Conservation (phyloP, 1,140 invertebrate species). For the Dolichoris vasculosae region DNA sequence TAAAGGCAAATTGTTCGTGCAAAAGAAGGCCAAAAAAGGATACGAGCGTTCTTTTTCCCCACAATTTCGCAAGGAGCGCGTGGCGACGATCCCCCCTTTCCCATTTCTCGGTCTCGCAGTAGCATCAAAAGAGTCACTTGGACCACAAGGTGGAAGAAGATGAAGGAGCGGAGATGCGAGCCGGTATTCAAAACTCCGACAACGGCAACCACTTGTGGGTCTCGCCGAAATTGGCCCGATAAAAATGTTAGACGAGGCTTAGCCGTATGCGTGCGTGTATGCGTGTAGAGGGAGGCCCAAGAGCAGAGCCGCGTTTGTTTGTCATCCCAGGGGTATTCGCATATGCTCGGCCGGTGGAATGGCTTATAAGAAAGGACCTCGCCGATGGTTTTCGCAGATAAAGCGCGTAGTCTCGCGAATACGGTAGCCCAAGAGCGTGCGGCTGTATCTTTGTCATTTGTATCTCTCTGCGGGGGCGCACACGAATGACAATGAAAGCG, state of each 20-base stretch:
- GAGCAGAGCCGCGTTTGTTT: constrained; percentile 48
- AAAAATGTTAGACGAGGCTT: constrained; percentile 59
- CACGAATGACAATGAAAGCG: constrained; percentile 62
- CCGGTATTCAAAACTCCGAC: constrained; percentile 56
- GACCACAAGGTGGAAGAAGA: constrained; percentile 37
- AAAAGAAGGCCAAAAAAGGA: constrained; percentile 21
- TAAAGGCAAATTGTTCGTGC: neutral
- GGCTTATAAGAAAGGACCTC: constrained; percentile 26
- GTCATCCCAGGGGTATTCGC: neutral
- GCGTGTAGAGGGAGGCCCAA: neutral
- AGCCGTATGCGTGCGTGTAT: neutral
- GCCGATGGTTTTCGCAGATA: constrained; percentile 63
- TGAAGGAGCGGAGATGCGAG: constrained; percentile 9
- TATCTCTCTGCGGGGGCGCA: constrained; percentile 68
- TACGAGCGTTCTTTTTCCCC: neutral
- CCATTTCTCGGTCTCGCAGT: neutral
- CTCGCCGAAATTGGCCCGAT: constrained; percentile 70
- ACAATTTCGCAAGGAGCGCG: constrained; percentile 31
- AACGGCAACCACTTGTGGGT: constrained; percentile 67
- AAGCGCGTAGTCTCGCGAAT: constrained; percentile 50
- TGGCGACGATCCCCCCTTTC: neutral
- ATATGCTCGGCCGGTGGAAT: neutral
- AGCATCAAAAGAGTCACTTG: constrained; percentile 22
- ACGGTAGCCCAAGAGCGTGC: constrained; percentile 62
- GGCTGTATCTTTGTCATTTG: constrained; percentile 70